A percentile compares a stretch with the other conserved stretches of the same genome.
Conservation (phyloP, 2,888 invertebrate genomes). For the Ophraella communa region DNA sequence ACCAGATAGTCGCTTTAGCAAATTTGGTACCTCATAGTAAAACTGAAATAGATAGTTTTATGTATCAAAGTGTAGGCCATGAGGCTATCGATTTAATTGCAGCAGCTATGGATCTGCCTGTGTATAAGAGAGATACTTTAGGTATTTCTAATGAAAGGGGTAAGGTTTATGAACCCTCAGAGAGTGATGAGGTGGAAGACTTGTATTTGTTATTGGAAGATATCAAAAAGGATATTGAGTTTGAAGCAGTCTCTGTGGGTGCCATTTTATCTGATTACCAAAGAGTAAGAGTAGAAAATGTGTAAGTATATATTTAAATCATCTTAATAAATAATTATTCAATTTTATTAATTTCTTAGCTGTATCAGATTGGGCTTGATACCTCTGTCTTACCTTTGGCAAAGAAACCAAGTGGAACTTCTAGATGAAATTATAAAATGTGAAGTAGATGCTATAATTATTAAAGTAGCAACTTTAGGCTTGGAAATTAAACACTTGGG, state of each 20-base stretch:
- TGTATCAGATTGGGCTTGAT: conserved; percentile 89
- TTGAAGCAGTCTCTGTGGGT: conserved; percentile 95
- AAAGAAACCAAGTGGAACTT: conserved; percentile 91
- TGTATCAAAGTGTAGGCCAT: conserved; percentile 99
- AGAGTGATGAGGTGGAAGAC: conserved; percentile 96
- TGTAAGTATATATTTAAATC: conserved; percentile 74
- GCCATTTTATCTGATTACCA: conserved; percentile 99
- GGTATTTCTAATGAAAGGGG: conserved; percentile 80
- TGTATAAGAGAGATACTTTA: conserved; percentile 83
- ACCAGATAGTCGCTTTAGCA: conserved; percentile 93
- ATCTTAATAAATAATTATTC: conserved; percentile 19
- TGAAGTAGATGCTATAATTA: conserved; percentile 90
- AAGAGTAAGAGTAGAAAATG: conserved; percentile 95
- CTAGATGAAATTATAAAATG: conserved; percentile 96
- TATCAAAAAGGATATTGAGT: conserved; percentile 68
- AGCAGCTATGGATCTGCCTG: conserved; percentile 90
- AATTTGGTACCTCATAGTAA: conserved; percentile 88
- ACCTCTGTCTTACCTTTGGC: conserved; percentile 94
- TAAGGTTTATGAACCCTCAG: conserved; percentile 79
- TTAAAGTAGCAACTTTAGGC: conserved; percentile 94
- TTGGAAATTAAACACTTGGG: conserved; percentile 91
- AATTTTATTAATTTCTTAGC: conserved; percentile 60
- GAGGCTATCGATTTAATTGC: conserved; percentile 92
- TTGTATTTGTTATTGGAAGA: conserved; percentile 80
- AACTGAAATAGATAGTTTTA: conserved; percentile 76